Evolutionary conservation across 2,797 vertebrate genomes (phyloP), one percentile per base, ranked within the genome.

Genomic region (Bufotes viridis): DNA sequence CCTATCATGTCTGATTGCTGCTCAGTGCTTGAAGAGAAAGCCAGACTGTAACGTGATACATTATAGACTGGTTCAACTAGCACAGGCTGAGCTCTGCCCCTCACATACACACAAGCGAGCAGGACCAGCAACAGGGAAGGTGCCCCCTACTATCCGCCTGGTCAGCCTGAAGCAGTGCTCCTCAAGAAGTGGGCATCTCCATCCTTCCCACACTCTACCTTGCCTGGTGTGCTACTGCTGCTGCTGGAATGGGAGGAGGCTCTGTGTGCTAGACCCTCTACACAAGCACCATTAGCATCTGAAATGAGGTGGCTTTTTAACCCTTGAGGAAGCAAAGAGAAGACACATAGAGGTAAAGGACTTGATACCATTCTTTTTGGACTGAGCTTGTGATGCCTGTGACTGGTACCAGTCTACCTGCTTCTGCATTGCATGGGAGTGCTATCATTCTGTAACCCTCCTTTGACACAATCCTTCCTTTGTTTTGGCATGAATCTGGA

Each of bases 1-100:
- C 96, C 96, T 96, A 97, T 97, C 95, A 94, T 94, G 94, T 95
- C 95, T 94, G 95, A 93, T 93, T 92, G 95, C 95, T 89, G 94
- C 92, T 92, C 91, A 88, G 93, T 90, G 94, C 94, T 92, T 78
- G 92, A 89, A 92, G 91, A 92, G 91, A 87, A 87, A 90, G 95
- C 95, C 95, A 93, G 95, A 94, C 95, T 93, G 96, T 95, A 96
- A 97, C 95, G 93, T 92, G 96, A 97, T 94, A 94, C 96, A 93
- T 94, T 94, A 94, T 94, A 94, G 95, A 95, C 94, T 94, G 90
- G 86, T 94, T 95, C 95, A 93, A 94, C 93, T 94, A 93, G 93
- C 94, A 92, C 88, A 93, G 92, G 93, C 94, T 90, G 93, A 93
- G 91, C 93, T 94, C 94, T 92, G 94, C 94, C 94, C 92, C 94